Evolutionary conservation across 2,113 vertebrate genomes (phyloP).

Genomic region (Odobenus rosmarus): DNA sequence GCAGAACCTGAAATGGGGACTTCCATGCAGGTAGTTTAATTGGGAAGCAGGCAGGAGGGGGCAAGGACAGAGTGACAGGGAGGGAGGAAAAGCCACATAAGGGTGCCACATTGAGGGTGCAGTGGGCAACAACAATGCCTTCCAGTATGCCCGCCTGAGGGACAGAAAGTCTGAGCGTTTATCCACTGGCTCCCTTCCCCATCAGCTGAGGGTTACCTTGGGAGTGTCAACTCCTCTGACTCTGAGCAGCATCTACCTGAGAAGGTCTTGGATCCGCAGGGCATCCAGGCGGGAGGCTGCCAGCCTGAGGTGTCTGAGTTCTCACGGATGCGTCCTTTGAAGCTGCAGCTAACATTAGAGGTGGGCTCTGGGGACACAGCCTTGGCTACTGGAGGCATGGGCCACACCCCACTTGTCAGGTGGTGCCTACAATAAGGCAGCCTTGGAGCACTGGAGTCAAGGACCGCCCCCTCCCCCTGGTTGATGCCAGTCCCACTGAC

Average conservation of each 20-base stretch:
- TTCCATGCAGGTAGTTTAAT: not conserved
- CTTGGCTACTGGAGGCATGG: not conserved
- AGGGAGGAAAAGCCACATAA: fast-evolving
- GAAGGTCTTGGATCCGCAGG: not conserved
- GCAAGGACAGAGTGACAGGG: too few relatives aligned
- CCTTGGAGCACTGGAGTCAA: too few relatives aligned
- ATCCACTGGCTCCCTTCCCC: not conserved
- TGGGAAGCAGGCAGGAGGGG: not conserved
- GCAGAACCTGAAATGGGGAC: not conserved
- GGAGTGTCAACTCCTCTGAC: not conserved
- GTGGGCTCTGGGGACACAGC: not conserved
- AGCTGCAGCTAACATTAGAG: not conserved
- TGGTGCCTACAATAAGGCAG: not conserved
- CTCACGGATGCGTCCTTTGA: not conserved
- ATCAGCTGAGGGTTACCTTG: too few relatives aligned
- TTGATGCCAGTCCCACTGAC: not conserved
- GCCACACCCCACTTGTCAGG: not conserved
- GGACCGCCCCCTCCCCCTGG: not conserved
- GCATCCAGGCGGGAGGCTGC: not conserved
- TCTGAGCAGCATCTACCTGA: not conserved
- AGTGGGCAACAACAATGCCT: not conserved
- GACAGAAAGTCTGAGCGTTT: not conserved
- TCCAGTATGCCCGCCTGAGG: fast-evolving
- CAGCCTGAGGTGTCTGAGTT: not conserved
- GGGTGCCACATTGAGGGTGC: not conserved